Evolutionary conservation across 2,888 invertebrate species (phyloP).

Genomic region (Ellobium chinense): DNA sequence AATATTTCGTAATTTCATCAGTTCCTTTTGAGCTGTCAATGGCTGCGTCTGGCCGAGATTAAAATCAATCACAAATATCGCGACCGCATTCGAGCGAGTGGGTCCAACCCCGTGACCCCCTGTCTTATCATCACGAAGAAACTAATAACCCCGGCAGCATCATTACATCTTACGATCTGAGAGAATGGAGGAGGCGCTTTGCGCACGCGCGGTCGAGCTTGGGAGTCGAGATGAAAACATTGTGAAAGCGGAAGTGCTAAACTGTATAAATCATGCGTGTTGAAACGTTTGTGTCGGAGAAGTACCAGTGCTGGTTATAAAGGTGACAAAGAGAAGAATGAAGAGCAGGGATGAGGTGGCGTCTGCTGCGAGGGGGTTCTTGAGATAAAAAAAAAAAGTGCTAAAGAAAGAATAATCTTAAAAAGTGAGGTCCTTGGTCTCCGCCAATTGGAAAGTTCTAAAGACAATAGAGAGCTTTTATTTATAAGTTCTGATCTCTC

Average conservation of each 20-base stretch:
- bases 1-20: constrained; percentile 33
- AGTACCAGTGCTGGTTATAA: no score
- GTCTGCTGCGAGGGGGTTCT: neutral
- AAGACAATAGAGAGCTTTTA: no score
- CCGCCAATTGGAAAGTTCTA: no score
- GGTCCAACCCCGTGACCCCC: neutral
- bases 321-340: neutral
- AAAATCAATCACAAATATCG: constrained; percentile 33
- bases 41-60: constrained; percentile 2
- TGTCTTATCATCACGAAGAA: neutral
- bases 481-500: no score
- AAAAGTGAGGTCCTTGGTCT: no score
- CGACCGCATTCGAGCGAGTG: neutral
- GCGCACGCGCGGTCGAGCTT: no score
- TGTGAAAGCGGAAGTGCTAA: no score
- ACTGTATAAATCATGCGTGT: no score
- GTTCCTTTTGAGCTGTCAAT: constrained; percentile 8
- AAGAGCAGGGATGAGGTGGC: neutral
- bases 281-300: no score
- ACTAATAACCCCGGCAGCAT: neutral
- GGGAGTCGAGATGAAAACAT: no score
- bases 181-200: no score
- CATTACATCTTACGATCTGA: neutral
- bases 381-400: neutral
- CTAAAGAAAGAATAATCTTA: no score